A percentile compares a stretch with the other conserved stretches of the same genome.
These are phyloP conservation scores for Trematomus bernacchii DNA, from an alignment of 2,797 vertebrate genomes.

Conservation along the genomic window DNA sequence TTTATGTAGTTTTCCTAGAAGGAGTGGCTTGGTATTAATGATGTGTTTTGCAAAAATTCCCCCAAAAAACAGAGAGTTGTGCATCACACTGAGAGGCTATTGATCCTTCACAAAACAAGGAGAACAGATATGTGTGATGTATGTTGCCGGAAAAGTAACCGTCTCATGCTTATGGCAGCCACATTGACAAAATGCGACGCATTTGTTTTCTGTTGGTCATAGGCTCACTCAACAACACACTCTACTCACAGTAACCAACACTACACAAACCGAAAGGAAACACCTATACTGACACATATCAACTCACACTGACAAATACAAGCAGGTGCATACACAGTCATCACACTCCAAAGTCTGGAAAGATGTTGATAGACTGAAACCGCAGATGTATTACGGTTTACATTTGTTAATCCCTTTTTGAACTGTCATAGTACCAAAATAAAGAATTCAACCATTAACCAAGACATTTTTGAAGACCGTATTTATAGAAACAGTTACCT, in stretches of 20 bases:
- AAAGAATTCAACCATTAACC: conserved; percentile 33
- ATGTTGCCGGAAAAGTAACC: conserved; percentile 17
- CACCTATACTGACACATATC: conserved; percentile 19
- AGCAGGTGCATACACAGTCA: neutral
- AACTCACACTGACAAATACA: conserved; percentile 28
- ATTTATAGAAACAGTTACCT: conserved; percentile 46
- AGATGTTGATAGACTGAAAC: conserved; percentile 1
- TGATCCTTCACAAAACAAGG: neutral
- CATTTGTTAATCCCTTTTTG: conserved; percentile 22
- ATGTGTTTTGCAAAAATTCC: conserved; percentile 14
- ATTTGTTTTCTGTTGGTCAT: conserved; percentile 46
- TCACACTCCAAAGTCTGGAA: conserved; percentile 4
- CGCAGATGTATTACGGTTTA: neutral
- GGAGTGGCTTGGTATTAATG: conserved; percentile 16
- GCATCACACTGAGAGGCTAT: neutral
- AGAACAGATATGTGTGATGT: neutral
- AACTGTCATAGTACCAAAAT: conserved; percentile 34
- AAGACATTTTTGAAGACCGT: conserved; percentile 38
- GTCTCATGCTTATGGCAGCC: conserved; percentile 14
- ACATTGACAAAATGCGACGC: conserved; percentile 36
- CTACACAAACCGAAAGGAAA: conserved; percentile 43
- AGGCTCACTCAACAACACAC: conserved; percentile 44
- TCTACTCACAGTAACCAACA: conserved; percentile 24
- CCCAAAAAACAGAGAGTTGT: conserved; percentile 15
- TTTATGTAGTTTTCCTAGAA: conserved; percentile 58